These are phyloP conservation scores for Hypsibius dujardini DNA, from an alignment of 1,140 invertebrate species.

Conservation along the genomic window DNA sequence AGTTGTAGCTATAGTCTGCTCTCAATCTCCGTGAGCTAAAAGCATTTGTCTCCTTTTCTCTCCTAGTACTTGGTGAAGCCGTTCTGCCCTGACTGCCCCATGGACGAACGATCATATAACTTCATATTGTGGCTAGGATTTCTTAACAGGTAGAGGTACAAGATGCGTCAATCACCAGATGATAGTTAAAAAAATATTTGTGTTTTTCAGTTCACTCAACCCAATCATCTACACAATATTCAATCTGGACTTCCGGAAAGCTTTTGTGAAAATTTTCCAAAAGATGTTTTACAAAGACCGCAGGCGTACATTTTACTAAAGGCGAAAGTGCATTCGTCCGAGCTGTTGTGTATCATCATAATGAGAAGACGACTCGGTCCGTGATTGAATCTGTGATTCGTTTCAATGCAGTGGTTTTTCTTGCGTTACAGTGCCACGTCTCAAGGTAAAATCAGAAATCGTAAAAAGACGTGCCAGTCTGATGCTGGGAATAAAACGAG, in stretches of 20 bases:
- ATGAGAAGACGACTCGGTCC: no score
- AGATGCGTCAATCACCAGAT: no score
- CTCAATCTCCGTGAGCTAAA: neutral
- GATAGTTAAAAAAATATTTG: neutral
- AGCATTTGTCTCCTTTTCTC: neutral
- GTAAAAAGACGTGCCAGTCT: no score
- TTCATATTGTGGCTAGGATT: slow-evolving; percentile 1
- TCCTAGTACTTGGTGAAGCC: neutral
- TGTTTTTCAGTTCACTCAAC: slow-evolving; percentile 34
- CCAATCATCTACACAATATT: slow-evolving; percentile 99
- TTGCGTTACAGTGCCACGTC: no score
- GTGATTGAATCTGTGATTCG: no score
- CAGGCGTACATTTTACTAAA: no score
- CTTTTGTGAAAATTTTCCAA: slow-evolving; percentile 97
- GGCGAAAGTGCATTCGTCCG: no score
- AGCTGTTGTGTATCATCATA: no score
- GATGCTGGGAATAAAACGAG: no score
- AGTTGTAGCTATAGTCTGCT: neutral
- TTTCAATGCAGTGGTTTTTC: no score
- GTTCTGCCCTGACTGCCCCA: slow-evolving; percentile 4
- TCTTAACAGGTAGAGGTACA: slow-evolving; percentile 5
- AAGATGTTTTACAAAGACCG: no score
- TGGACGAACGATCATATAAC: slow-evolving; percentile 5
- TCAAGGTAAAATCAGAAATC: no score
- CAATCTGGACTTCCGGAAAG: slow-evolving; percentile 95